phyloP scores from a whole-genome alignment of 2,888 invertebrate genomes.

The Caenorhabditis virilis region DNA sequence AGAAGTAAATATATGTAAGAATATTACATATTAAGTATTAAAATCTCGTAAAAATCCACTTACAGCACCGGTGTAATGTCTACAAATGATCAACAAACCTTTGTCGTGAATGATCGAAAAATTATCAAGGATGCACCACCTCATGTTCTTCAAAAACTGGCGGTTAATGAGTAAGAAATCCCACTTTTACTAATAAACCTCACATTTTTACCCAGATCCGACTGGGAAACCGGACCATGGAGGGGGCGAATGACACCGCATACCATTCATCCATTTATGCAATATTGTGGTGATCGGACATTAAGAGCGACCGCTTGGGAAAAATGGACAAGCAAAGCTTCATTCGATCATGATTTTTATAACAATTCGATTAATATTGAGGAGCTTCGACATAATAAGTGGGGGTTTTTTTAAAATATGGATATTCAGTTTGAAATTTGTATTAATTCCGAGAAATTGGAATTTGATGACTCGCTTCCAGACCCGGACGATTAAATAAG shows the following conservation, averaged over 20 bases:
- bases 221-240: slow-evolving; percentile 61
- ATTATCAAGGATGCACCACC: slow-evolving; percentile 63
- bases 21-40: not conserved
- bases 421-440: not conserved
- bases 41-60: not conserved
- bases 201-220: slow-evolving; percentile 39
- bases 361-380: slow-evolving; percentile 68
- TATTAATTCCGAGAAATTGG: not conserved
- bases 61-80: slow-evolving; percentile 59
- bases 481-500: too few species aligned
- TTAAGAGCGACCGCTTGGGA: slow-evolving; percentile 61
- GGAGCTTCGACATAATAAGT: slow-evolving; percentile 66
- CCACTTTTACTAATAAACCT: not conserved
- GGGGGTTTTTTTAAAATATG: not conserved
- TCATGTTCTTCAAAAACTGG: slow-evolving; percentile 57
- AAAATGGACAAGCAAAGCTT: slow-evolving; percentile 59
- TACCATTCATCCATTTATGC: slow-evolving; percentile 60
- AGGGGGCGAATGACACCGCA: slow-evolving; percentile 59
- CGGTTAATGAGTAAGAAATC: slow-evolving; percentile 46
- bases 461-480: too few species aligned
- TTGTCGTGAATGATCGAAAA: slow-evolving; percentile 43
- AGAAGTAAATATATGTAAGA: slow-evolving; percentile 62
- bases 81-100: slow-evolving; percentile 62
- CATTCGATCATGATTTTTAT: slow-evolving; percentile 61
- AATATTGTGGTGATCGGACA: slow-evolving; percentile 61